Percentiles rank a stretch among this genome's conserved stretches.
Evolutionary conservation across 37 sponge, comb jelly and placozoan species (phyloP).

Genomic region (Eunapius fragilis): DNA sequence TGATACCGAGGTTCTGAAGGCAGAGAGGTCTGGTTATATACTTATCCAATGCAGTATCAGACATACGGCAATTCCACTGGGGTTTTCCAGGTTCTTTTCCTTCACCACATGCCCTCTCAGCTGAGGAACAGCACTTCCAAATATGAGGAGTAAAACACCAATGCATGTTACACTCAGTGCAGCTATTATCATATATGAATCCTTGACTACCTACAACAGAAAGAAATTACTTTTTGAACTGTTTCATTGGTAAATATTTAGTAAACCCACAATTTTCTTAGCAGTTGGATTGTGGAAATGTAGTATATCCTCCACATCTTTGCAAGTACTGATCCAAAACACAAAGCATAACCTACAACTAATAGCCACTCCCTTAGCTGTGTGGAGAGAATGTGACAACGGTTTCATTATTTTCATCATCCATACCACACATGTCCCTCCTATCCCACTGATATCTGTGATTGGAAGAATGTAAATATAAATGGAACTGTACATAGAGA

Average conservation of each 20-base stretch:
- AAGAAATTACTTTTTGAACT: too few species aligned
- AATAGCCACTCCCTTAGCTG: neutral
- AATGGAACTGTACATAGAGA: neutral
- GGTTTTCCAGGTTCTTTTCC: neutral
- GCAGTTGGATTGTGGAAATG: neutral
- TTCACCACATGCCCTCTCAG: neutral
- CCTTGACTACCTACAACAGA: neutral
- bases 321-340: neutral
- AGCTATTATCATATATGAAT: slow-evolving; percentile 13
- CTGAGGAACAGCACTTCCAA: neutral
- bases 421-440: neutral
- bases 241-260: too few species aligned
- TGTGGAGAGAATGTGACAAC: neutral
- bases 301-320: neutral
- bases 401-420: neutral
- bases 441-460: neutral
- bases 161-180: neutral
- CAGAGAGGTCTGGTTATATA: neutral
- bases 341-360: neutral
- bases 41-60: neutral
- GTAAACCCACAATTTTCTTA: neutral
- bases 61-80: neutral
- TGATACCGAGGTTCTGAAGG: neutral
- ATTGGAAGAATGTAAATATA: neutral
- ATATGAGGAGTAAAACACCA: neutral